These are phyloP conservation scores for Sigmodon hispidus DNA, from an alignment of 2,113 vertebrate genomes.

Conservation along the genomic window DNA sequence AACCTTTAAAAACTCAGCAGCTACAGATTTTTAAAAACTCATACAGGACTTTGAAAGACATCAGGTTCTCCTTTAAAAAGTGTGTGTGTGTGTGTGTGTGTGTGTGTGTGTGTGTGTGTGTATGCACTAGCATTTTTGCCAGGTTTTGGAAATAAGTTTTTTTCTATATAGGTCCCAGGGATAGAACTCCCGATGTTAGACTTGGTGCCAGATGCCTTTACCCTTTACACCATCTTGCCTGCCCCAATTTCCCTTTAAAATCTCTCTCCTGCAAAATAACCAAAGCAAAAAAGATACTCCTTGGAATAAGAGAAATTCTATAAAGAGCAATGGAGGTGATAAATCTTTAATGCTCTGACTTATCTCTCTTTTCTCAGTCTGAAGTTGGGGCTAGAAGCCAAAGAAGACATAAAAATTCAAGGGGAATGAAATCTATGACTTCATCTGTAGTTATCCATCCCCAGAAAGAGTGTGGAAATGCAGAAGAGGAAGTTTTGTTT, in stretches of 20 bases:
- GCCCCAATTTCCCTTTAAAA: conserved; percentile 55
- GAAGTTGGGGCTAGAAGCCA: conserved; percentile 45
- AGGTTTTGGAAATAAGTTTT: background rate
- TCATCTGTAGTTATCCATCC: background rate
- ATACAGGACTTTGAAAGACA: conserved; percentile 31
- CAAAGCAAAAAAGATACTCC: conserved; percentile 57
- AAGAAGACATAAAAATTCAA: conserved; percentile 18
- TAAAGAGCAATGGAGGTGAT: conserved; percentile 60
- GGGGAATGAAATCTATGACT: conserved; percentile 34
- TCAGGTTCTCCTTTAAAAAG: background rate
- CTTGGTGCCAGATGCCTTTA: background rate
- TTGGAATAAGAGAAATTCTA: conserved; percentile 73
- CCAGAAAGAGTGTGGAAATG: background rate
- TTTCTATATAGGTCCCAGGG: too few species aligned
- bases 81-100: background rate
- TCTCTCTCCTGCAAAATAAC: conserved; percentile 37
- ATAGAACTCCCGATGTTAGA: background rate
- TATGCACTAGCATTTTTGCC: too few species aligned
- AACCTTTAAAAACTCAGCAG: conserved; percentile 66
- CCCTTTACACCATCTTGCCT: background rate
- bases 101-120: background rate
- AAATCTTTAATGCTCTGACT: conserved; percentile 68
- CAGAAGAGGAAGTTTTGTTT: background rate
- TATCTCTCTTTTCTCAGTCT: conserved; percentile 47
- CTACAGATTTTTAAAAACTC: conserved; percentile 65